phyloP scores from a whole-genome alignment of 2,888 invertebrate species.

The Nomada goodeniana region DNA sequence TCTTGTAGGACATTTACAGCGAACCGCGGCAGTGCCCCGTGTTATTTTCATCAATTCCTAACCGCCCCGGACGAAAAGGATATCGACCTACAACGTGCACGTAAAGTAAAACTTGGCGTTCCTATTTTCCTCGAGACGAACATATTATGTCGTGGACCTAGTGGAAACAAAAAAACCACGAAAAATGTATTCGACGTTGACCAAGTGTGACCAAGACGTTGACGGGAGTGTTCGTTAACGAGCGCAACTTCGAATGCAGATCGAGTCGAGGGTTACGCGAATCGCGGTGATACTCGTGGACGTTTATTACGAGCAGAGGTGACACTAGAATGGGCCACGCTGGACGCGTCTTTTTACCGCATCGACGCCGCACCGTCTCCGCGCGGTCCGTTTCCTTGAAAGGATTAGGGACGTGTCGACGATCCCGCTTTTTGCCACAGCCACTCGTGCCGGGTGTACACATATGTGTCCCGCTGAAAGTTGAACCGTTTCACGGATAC shows the following conservation, averaged over 20 bases:
- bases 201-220: background rate
- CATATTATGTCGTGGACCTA: background rate
- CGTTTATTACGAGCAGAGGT: conserved; percentile 68
- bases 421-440: conserved; percentile 24
- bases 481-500: conserved; percentile 36
- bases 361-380: conserved; percentile 15
- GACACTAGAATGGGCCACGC: conserved; percentile 70
- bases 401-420: conserved; percentile 54
- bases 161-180: too few species aligned
- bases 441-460: conserved; percentile 24
- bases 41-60: conserved; percentile 40
- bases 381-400: conserved; percentile 43
- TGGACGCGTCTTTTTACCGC: conserved; percentile 50
- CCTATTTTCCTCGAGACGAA: background rate
- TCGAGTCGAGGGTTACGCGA: conserved; percentile 4
- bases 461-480: conserved; percentile 25
- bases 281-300: conserved; percentile 51
- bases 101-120: conserved; percentile 11
- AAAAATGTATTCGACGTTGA: background rate
- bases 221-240: conserved; percentile 46
- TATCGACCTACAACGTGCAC: background rate
- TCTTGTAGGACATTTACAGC: conserved; percentile 34
- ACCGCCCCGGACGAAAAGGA: background rate
- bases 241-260: conserved; percentile 17
- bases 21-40: conserved; percentile 21